Base-by-base conservation (phyloP, 2,888 invertebrate genomes). In the Pollenia angustigena region DNA sequence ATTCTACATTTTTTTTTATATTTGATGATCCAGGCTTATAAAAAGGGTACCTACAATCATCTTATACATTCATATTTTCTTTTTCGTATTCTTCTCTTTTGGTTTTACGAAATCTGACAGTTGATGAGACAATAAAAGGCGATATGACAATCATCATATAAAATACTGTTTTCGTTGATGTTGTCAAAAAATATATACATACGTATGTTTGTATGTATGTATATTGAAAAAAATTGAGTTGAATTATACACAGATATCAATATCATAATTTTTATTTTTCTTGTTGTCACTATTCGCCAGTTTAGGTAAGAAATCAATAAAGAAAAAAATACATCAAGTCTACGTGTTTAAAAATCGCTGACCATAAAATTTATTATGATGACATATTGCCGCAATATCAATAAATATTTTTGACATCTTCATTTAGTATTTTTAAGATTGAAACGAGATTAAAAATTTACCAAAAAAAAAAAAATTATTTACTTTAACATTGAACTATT, bases 51-150 rank as follows among this genome's bases (percentile, higher is more conserved):
- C n/a, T n/a, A n/a, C 69, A 52, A 52, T 50, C 48, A 58, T 48
- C 48, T 74, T 32, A 16, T 16, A 16, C 52, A 52, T 60, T 58
- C 60, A 60, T 32, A 52, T 42, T 79, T 56, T 50, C 40, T 52
- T 14, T 42, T 54, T 66, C 12, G 46, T 69, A 11, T 50, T 82
- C 46, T 78, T 60, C 23, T 48, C 1, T 72, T 56, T 81, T 32
- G 6, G 44, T 66, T 48, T 72, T 60, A 68, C 4, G 40, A 84
- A 87, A 88, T 75, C 87, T 89, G 89, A 89, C 89, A 88, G 88
- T 81, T 88, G 89, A 89, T 88, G 88, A 89, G 88, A 89, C 88
- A 88, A 88, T 88, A 88, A 88, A 88, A 88, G 74, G 74, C 86
- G 82, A 83, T 83, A 88, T 87, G 88, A 88, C 88, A 88, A 81